These are phyloP conservation scores for Lepus americanus DNA, from an alignment of 2,113 vertebrate genomes.

Conservation along the genomic window DNA sequence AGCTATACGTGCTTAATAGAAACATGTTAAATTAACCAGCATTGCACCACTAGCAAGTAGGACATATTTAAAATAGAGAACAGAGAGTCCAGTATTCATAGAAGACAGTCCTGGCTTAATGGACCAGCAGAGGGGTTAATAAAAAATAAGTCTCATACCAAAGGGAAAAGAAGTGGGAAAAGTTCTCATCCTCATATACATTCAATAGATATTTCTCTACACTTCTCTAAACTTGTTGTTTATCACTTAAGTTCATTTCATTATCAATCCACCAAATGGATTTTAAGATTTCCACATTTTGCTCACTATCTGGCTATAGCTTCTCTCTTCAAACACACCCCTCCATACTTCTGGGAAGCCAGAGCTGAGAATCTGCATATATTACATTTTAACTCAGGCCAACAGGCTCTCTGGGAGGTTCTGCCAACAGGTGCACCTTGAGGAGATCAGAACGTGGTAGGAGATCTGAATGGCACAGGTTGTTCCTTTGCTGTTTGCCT, in stretches of 20 bases:
- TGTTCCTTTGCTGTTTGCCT: not conserved
- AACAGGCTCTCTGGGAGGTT: not conserved
- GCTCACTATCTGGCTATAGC: not conserved
- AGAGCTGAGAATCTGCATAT: not conserved
- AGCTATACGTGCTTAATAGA: not conserved
- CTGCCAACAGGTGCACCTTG: not conserved
- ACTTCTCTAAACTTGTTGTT: not conserved
- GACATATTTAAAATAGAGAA: not conserved
- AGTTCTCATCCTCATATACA: not conserved
- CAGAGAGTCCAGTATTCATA: not conserved
- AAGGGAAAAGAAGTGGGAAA: fast-evolving
- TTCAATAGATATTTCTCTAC: not conserved
- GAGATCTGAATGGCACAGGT: no score
- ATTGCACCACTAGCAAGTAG: not conserved
- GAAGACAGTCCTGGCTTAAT: not conserved
- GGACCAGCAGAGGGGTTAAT: not conserved
- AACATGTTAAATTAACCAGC: not conserved
- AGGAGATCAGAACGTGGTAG: not conserved
- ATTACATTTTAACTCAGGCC: not conserved
- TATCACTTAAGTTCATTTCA: not conserved
- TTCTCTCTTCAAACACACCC: not conserved
- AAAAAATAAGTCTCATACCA: not conserved
- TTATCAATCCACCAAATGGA: not conserved
- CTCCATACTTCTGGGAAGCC: not conserved
- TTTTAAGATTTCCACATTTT: not conserved